A percentile compares a stretch with the other conserved stretches of the same genome.
These are phyloP conservation scores for Zoanthus sociatus DNA, from an alignment of 92 coral and sea anemone genomes.

Conservation along the genomic window DNA sequence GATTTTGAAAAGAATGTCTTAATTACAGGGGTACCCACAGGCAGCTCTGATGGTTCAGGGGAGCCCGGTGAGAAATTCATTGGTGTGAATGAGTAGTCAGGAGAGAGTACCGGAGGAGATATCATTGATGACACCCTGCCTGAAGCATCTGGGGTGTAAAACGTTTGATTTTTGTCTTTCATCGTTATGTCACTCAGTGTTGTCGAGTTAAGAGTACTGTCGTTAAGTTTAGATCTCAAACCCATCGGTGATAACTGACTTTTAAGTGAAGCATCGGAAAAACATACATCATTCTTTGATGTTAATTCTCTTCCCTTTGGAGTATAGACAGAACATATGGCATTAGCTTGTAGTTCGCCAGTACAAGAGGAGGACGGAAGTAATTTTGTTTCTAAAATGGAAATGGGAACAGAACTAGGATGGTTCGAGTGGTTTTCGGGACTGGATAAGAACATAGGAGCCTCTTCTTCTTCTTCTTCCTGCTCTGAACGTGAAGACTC, in stretches of 20 bases:
- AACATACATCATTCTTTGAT: not conserved
- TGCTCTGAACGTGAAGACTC: constrained; percentile 11
- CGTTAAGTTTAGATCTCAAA: not conserved
- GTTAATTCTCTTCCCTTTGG: not conserved
- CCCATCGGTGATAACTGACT: not conserved
- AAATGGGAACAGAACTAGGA: not conserved
- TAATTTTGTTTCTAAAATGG: constrained; percentile 2
- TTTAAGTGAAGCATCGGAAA: not conserved
- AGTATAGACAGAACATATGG: not conserved
- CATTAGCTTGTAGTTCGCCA: not conserved
- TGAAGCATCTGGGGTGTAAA: not conserved
- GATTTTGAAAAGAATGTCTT: not conserved
- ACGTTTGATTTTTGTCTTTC: not conserved
- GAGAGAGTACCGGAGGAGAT: constrained; percentile 83
- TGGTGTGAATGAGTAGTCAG: constrained; percentile 63
- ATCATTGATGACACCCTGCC: constrained; percentile 36
- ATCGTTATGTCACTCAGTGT: not conserved
- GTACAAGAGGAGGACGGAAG: not conserved
- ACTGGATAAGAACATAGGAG: not conserved
- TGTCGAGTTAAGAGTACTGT: not conserved
- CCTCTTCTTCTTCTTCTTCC: not conserved
- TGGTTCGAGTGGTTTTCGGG: not conserved
- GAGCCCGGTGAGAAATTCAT: constrained; percentile 42
- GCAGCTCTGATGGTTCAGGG: not conserved
- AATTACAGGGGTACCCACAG: not conserved